Evolutionary conservation across 2,888 invertebrate species (phyloP).

Genomic region (Rutpela maculata): DNA sequence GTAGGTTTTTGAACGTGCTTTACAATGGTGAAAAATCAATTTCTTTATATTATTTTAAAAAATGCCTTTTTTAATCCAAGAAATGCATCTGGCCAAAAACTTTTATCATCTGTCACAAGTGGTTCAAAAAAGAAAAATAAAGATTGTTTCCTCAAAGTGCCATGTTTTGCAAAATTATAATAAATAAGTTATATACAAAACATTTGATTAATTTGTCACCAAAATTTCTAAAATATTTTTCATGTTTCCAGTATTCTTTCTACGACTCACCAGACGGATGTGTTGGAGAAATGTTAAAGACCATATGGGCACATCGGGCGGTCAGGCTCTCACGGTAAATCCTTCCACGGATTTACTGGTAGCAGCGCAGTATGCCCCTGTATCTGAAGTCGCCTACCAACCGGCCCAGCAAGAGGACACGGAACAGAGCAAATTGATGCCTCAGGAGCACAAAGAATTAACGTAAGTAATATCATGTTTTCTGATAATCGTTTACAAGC

Average conservation of each 20-base stretch:
- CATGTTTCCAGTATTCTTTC: constrained; percentile 68
- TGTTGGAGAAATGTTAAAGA: constrained; percentile 72
- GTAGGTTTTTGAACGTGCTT: no score
- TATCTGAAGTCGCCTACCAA: constrained; percentile 80
- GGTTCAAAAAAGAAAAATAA: no score
- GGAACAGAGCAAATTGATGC: constrained; percentile 85
- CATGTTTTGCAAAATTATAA: no score
- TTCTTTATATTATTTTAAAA: no score
- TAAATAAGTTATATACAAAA: no score
- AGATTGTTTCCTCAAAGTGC: no score
- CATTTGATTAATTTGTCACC: no score
- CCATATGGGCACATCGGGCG: constrained; percentile 76
- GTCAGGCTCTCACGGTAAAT: constrained; percentile 80
- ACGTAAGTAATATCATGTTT: constrained; percentile 73
- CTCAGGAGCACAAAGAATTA: constrained; percentile 80
- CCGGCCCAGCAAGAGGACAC: constrained; percentile 81
- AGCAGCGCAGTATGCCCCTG: constrained; percentile 85
- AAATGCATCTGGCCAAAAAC: no score
- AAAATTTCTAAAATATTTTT: no score
- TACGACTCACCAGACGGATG: constrained; percentile 68
- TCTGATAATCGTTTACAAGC: background rate
- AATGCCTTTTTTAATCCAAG: no score
- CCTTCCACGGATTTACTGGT: constrained; percentile 86
- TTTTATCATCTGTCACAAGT: no score
- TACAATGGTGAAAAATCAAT: no score